These are phyloP conservation scores for Cirrhinus molitorella DNA, from an alignment of 2,797 vertebrate genomes.

Conservation along the genomic window DNA sequence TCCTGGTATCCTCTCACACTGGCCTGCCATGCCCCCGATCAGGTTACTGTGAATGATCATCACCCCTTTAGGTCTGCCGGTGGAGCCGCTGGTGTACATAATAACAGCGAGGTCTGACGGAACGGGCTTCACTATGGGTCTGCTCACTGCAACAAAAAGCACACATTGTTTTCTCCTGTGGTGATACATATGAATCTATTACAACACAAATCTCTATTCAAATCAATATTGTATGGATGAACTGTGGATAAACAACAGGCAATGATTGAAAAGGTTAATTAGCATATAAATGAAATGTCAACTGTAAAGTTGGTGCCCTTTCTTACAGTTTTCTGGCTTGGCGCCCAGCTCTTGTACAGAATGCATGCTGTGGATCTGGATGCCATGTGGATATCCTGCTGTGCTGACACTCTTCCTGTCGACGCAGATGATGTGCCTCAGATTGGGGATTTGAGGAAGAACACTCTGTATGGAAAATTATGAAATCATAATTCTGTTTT, in stretches of 20 bases:
- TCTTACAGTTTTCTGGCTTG: conserved; percentile 88
- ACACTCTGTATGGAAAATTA: conserved; percentile 76
- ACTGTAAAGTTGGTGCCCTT: background rate
- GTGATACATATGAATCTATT: conserved; percentile 4
- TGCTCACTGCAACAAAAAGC: conserved; percentile 74
- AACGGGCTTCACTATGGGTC: conserved; percentile 80
- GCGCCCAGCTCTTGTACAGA: conserved; percentile 88
- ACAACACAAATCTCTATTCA: background rate
- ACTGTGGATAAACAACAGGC: background rate
- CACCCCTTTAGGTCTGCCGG: conserved; percentile 95
- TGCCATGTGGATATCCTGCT: conserved; percentile 84
- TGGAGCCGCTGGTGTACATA: conserved; percentile 99
- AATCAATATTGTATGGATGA: conserved; percentile 2
- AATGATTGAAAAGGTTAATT: background rate
- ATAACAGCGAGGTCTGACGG: conserved; percentile 92
- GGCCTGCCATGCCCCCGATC: conserved; percentile 96
- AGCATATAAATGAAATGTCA: conserved; percentile 26
- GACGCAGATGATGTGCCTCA: conserved; percentile 94
- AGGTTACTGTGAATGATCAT: conserved; percentile 95
- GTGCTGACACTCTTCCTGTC: conserved; percentile 86
- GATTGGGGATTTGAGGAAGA: conserved; percentile 82
- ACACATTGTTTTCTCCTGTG: conserved; percentile 15
- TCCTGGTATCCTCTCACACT: conserved; percentile 96
- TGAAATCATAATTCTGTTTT: background rate
- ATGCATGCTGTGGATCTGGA: conserved; percentile 91